Evolutionary conservation across 1,140 invertebrate genomes (phyloP).

Genomic region (Oncopodura yosiiana): DNA sequence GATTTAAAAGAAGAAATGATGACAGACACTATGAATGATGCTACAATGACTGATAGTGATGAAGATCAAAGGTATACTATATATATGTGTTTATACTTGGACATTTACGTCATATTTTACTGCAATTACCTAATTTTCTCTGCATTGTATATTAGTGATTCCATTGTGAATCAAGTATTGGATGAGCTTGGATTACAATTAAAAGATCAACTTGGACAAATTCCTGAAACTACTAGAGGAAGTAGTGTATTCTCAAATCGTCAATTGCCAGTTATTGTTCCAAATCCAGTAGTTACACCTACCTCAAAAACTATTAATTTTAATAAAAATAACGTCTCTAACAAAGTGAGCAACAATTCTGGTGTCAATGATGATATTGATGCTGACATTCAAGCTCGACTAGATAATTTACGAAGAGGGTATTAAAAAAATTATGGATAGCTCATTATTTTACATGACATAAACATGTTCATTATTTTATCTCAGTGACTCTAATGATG

Average conservation of each 20-base stretch:
- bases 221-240: conserved; percentile 60
- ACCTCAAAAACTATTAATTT: no score
- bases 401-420: conserved; percentile 85
- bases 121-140: neutral
- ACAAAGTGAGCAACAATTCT: no score
- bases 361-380: conserved; percentile 70
- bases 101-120: neutral
- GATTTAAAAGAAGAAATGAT: conserved; percentile 99
- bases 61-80: conserved; percentile 81
- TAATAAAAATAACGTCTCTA: no score
- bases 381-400: conserved; percentile 83
- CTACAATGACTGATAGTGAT: conserved; percentile 90
- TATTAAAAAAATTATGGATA: no score
- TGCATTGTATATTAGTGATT: conserved; percentile 52
- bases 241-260: conserved; percentile 38
- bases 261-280: no score
- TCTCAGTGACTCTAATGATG: no score
- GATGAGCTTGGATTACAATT: conserved; percentile 95
- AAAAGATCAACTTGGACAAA: conserved; percentile 71
- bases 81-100: neutral
- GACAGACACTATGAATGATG: conserved; percentile 98
- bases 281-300: no score
- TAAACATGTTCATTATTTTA: no score
- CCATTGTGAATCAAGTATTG: conserved; percentile 82
- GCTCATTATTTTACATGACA: no score